These are phyloP conservation scores for Choristoneura rosaceana DNA, from an alignment of 2,888 invertebrate genomes.

Conservation along the genomic window DNA sequence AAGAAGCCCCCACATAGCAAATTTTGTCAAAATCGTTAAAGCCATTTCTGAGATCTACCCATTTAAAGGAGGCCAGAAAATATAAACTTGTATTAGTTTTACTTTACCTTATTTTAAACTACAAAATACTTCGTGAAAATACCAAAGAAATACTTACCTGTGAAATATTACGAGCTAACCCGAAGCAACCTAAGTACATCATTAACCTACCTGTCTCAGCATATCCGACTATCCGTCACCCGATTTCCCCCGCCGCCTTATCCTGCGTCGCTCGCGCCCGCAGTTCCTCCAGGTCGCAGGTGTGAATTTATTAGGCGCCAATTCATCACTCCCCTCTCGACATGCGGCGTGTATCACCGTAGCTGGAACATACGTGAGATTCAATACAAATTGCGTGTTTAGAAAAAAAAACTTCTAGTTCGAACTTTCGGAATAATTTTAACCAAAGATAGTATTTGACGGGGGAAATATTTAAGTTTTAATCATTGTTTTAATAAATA, in stretches of 20 bases:
- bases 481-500: neutral
- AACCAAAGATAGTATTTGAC: too few relatives aligned
- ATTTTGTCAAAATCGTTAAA: too few relatives aligned
- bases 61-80: too few relatives aligned
- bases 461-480: neutral
- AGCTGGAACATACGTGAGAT: slow-evolving; percentile 19
- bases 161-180: neutral
- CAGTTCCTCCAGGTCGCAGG: slow-evolving; percentile 7
- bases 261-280: neutral
- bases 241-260: neutral
- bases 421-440: neutral
- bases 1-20: too few relatives aligned
- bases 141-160: too few relatives aligned
- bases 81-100: too few relatives aligned
- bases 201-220: slow-evolving; percentile 27
- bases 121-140: too few relatives aligned
- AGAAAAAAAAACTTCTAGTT: neutral
- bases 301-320: slow-evolving; percentile 30
- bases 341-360: neutral
- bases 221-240: neutral
- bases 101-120: too few relatives aligned
- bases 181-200: neutral
- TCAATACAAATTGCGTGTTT: slow-evolving; percentile 19
- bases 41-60: too few relatives aligned
- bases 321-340: slow-evolving; percentile 21